Base-by-base conservation (phyloP, 37 sponge, comb jelly and placozoan species). In the Spongilla lacustris region DNA sequence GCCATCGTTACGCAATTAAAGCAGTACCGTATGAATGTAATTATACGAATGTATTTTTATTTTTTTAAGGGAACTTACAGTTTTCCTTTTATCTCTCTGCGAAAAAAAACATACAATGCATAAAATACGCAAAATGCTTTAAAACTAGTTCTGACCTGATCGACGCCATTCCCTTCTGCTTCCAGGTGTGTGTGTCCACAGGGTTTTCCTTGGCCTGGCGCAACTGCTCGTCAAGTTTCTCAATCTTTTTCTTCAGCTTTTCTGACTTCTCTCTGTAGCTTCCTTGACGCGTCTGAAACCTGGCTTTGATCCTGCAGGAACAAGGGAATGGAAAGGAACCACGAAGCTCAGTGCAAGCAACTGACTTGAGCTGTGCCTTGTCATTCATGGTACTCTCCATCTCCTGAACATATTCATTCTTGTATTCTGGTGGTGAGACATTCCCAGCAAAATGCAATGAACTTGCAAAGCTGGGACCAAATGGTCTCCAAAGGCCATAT, bases 221-320 rank as follows among this genome's bases (percentile, higher is more conserved):
- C 26, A 91, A 31, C 72, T 82, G 82, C 28, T 72, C 32, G 41
- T 91, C 87, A 37, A 75, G 38, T 24, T 86, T 81, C 14, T 86
- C 91, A 35, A 86, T 68, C 72, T 91, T 91, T 77, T 76, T 91
- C 78, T 35, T 83, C 36, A 79, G 71, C 69, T 85, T 76, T 27
- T 84, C 68, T 8, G 50, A 74, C 9, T 29, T 36, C n/a, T n/a
- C 58, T n/a, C 80, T 34, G 23, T 69, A 31, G 74, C 75, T 87
- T n/a, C 66, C 32, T 11, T 79, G 49, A 29, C 50, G 70, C 10
- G 68, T 79, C 24, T 80, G 69, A 33, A 87, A 80, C 17, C 81
- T 41, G 19, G 14, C 22, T 41, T 31, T 81, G 28, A 87, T 50
- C 68, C 87, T 87, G 72, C 21, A 33, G 28, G 2, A 30, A 24